These are phyloP conservation scores for Nemoura dubitans DNA, from an alignment of 2,888 invertebrate genomes.

Conservation along the genomic window DNA sequence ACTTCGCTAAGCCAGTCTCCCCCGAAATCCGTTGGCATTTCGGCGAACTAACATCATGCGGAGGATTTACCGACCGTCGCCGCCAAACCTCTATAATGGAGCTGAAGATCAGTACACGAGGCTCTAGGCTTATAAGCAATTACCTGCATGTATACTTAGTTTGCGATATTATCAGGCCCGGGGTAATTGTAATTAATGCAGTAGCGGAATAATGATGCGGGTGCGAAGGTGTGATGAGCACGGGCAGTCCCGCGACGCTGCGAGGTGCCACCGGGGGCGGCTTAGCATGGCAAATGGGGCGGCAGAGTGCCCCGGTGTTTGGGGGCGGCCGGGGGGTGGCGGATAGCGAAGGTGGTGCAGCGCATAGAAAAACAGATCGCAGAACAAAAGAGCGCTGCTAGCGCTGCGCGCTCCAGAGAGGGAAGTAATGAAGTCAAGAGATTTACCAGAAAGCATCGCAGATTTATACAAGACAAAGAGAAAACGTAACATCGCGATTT, in stretches of 20 bases:
- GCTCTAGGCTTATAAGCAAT: background rate
- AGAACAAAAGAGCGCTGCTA: constrained; percentile 13
- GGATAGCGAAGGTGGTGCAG: background rate
- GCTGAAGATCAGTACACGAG: background rate
- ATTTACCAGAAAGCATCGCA: constrained; percentile 32
- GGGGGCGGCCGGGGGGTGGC: constrained; percentile 17
- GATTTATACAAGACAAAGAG: constrained; percentile 41
- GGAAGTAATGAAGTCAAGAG: constrained; percentile 40
- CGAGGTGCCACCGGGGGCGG: constrained; percentile 22
- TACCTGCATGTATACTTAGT: background rate
- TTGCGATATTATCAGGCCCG: background rate
- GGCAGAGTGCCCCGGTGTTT: background rate
- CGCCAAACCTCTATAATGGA: background rate
- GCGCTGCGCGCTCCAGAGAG: background rate
- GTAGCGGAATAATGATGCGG: background rate
- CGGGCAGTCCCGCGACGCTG: background rate
- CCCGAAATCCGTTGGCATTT: background rate
- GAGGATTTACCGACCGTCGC: background rate
- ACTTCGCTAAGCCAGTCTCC: background rate
- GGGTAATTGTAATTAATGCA: background rate
- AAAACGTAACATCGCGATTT: constrained; percentile 18
- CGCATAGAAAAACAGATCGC: constrained; percentile 33
- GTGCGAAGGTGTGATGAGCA: background rate
- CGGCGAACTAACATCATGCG: background rate
- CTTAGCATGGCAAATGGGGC: constrained; percentile 33